Evolutionary conservation across 2,888 invertebrate species (phyloP), one percentile per base, ranked within the genome.

Genomic region (Cremastinae sp.): DNA sequence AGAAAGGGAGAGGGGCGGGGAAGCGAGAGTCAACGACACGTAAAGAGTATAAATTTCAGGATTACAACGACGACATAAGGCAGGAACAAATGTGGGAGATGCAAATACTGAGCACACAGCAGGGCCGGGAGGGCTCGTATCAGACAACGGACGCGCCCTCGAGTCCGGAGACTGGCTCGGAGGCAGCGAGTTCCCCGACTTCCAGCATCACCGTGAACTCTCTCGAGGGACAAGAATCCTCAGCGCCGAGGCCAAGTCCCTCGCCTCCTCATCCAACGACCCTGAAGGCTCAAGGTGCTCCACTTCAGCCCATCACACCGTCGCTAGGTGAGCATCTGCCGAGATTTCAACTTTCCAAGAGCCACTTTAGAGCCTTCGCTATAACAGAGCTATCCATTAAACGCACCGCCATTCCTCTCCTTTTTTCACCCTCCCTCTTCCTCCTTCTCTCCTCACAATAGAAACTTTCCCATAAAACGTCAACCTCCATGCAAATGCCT

Each of bases 11-110:
- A 16, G n/a, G 28, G 8, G 9, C n/a, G 43, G 18, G 20, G 51
- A 62, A 10, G 53, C 20, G 36, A 28, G 22, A 53, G 45, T 53
- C 16, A 72, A 64, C 62, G 41, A 22, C 34, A 49, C 34, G 51
- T 53, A 64, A 65, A 20, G 77, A 38, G 36, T 66, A 61, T 73
- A 64, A 68, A 76, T 70, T 73, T 58, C 91, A 96, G 95, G 96
- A 97, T 90, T 96, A 96, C 92, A 96, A 97, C 89, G 97, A 97
- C 86, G 96, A 97, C 86, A 97, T 97, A 83, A 92, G 96, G 83
- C 96, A 96, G 89, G 96, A 96, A 86, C 97, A 97, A 90, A 95
- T 96, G 95, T 94, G 96, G 92, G 96, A 96, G 90, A 95, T 96
- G 95, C 96, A 96, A 91, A 95, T 95, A 79, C 90, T 96, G 80